phyloP scores from a whole-genome alignment of 2,113 vertebrate genomes.

The Aix galericulata region DNA sequence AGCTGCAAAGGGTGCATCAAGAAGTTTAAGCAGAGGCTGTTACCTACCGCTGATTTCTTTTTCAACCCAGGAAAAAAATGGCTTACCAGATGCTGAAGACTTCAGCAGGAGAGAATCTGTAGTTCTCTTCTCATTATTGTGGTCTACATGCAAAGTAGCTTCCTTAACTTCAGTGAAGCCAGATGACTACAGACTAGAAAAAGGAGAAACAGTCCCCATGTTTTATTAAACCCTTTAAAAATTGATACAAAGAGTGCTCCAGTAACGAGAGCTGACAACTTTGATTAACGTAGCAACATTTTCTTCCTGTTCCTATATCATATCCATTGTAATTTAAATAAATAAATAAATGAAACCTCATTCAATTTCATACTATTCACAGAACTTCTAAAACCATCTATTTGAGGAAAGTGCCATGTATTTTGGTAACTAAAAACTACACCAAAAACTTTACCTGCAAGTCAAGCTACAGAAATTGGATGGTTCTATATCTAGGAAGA shows the following conservation, averaged over 20 bases:
- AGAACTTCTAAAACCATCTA: background rate
- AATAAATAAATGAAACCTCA: background rate
- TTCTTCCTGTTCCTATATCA: background rate
- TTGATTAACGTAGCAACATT: background rate
- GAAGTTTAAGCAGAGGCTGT: background rate
- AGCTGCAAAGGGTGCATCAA: background rate
- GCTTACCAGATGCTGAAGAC: background rate
- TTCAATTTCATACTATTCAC: background rate
- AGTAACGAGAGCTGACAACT: constrained; percentile 24
- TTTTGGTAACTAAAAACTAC: background rate
- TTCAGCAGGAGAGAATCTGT: background rate
- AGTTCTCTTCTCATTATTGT: background rate
- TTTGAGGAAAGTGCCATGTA: background rate
- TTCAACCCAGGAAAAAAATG: background rate
- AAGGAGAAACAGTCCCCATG: background rate
- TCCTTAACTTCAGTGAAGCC: background rate
- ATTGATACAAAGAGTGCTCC: constrained; percentile 38
- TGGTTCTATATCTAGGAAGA: background rate
- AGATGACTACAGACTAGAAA: constrained; percentile 10
- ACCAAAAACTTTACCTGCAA: background rate
- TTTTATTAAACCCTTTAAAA: constrained; percentile 66
- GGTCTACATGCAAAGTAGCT: background rate
- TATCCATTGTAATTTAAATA: background rate
- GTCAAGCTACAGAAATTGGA: background rate
- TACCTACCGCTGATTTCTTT: background rate